These are phyloP conservation scores for Phalacrocorax pelagicus DNA, from an alignment of 2,113 vertebrate genomes.

Conservation along the genomic window DNA sequence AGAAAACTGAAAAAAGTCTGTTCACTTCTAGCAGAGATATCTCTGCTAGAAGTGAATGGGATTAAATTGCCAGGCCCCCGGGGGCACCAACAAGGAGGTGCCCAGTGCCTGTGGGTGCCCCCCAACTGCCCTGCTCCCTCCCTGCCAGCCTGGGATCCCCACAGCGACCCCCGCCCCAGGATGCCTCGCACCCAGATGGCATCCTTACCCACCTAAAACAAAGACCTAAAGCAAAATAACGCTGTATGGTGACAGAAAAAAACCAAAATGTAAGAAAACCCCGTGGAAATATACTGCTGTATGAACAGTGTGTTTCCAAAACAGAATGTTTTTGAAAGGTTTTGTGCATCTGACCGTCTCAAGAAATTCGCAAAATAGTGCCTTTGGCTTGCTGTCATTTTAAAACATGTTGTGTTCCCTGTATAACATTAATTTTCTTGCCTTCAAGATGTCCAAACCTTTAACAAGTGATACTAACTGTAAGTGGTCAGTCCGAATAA, in stretches of 20 bases:
- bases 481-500: not conserved
- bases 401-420: not conserved
- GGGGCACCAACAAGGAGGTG: not conserved
- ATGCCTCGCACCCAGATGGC: rapidly evolving
- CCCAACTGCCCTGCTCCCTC: not conserved
- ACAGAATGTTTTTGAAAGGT: not conserved
- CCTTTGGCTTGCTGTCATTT: not conserved
- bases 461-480: not conserved
- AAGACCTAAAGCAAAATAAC: not conserved
- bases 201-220: not conserved
- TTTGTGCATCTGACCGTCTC: not conserved
- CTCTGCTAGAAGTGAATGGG: not conserved
- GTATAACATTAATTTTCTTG: not conserved
- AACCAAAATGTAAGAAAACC: not conserved
- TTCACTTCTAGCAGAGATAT: not conserved
- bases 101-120: rapidly evolving
- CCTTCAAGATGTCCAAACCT: not conserved
- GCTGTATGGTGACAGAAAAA: not conserved
- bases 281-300: not conserved
- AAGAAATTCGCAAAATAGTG: not conserved
- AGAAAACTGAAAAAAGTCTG: not conserved
- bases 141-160: not conserved
- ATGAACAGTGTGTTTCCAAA: not conserved
- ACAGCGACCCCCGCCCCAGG: not conserved
- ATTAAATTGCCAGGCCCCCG: rapidly evolving